Conservation (phyloP, 2,888 invertebrate genomes). For the Oxytorus armatus region DNA sequence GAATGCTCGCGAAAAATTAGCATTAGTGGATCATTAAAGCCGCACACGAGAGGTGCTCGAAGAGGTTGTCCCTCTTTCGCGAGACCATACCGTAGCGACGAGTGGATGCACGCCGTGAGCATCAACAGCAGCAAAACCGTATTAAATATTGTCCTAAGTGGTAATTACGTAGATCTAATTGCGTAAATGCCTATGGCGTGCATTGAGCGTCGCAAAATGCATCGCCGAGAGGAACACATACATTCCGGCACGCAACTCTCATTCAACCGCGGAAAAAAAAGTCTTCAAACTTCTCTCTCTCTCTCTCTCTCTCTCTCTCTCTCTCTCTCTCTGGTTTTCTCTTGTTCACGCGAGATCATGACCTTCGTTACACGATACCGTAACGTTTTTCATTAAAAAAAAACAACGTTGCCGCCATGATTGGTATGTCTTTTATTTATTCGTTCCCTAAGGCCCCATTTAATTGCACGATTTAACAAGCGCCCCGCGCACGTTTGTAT, state of each 20-base stretch:
- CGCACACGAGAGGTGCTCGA: slow-evolving; percentile 2
- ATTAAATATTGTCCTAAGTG: slow-evolving; percentile 71
- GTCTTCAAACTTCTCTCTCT: slow-evolving; percentile 4
- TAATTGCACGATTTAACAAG: background rate
- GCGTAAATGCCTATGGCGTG: slow-evolving; percentile 68
- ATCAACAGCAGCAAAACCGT: slow-evolving; percentile 41
- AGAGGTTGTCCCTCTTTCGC: background rate
- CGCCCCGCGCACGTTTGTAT: too few relatives aligned
- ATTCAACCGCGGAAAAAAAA: slow-evolving; percentile 8
- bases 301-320: slow-evolving; percentile 11
- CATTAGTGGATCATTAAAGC: slow-evolving; percentile 68
- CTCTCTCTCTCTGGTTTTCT: too few relatives aligned
- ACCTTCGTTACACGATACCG: background rate
- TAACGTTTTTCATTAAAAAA: slow-evolving; percentile 16
- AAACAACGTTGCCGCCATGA: background rate
- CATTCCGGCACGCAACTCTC: slow-evolving; percentile 72
- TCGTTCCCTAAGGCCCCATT: background rate
- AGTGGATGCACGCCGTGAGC: slow-evolving; percentile 32
- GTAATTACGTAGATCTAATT: slow-evolving; percentile 75
- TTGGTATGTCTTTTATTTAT: background rate
- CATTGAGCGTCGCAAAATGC: slow-evolving; percentile 62
- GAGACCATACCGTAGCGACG: slow-evolving; percentile 7
- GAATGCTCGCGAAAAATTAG: slow-evolving; percentile 64
- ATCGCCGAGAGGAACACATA: slow-evolving; percentile 39
- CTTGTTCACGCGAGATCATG: slow-evolving; percentile 23